Evolutionary conservation across 2,888 invertebrate genomes (phyloP), one percentile per base, ranked within the genome.

Genomic region (Polymixis lichenea): DNA sequence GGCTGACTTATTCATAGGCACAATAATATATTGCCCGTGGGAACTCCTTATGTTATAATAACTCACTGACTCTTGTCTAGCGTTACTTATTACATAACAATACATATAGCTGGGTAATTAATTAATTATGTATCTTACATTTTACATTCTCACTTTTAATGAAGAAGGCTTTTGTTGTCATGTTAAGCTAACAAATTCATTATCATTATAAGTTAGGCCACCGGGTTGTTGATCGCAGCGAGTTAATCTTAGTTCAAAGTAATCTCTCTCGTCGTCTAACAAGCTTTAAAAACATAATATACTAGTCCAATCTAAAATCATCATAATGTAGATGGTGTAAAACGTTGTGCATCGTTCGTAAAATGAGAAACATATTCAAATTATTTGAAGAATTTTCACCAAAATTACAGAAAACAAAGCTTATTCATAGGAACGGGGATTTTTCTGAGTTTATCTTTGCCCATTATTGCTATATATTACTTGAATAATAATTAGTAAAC

Each of bases 371-470:
- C n/a, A 43, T 43, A 51, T 53, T 17, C 8, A 60, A 28, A 43
- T 2, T 28, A n/a, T 13, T 51, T 15, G 2, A 56, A 38, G 19
- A 38, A 58, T n/a, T 32, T 22, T n/a, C n/a, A n/a, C n/a, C n/a
- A n/a, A n/a, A n/a, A n/a, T n/a, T n/a, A n/a, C n/a, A n/a, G n/a
- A 71, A 70, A 53, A 75, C 28, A 72, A 53, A 53, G 4, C 11
- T n/a, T n/a, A n/a, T 51, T 72, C 0, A 17, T 67, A 46, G 43
- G n/a, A 46, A 72, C 69, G 32, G 4, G n/a, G 8, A 46, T 46
- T 25, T 38, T 17, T 51, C 51, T 15, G 4, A 32, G 7, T n/a
- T 70, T 46, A n/a, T 53, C 0, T 53, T n/a, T n/a, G 17, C n/a
- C 6, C 11, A 32, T 32, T 17, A 11, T 53, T 53, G 0, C 6